Evolutionary conservation across 1,140 invertebrate genomes (phyloP).

Genomic region (Diachasmimorpha longicaudata): DNA sequence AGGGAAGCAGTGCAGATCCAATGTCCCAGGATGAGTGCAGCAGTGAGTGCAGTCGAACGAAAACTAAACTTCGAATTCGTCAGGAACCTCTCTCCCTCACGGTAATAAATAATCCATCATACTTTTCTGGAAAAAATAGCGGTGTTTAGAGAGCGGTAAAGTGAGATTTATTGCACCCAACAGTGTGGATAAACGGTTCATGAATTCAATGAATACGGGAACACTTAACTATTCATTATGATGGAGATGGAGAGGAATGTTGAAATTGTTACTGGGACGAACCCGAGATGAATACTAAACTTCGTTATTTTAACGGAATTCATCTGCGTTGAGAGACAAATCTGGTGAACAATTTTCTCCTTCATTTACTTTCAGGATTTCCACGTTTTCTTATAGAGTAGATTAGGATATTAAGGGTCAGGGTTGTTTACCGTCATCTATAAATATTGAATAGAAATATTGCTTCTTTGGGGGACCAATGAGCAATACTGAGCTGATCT

Average conservation of each 20-base stretch:
- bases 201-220: not conserved
- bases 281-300: too few relatives aligned
- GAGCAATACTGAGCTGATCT: too few relatives aligned
- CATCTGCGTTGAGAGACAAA: too few relatives aligned
- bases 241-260: not conserved
- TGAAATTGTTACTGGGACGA: too few relatives aligned
- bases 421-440: too few relatives aligned
- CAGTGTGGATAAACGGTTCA: not conserved
- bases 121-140: not conserved
- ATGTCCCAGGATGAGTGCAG: conserved; percentile 51
- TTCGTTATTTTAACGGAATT: too few relatives aligned
- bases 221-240: not conserved
- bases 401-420: too few relatives aligned
- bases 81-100: conserved; percentile 52
- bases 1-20: conserved; percentile 41
- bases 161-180: not conserved
- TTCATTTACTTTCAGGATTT: too few relatives aligned
- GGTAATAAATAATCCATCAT: conserved; percentile 38
- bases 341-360: too few relatives aligned
- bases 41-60: conserved; percentile 44
- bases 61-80: conserved; percentile 34
- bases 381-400: too few relatives aligned
- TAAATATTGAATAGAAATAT: too few relatives aligned
- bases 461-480: too few relatives aligned
- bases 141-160: not conserved